Percentiles rank a stretch among this genome's conserved stretches.
Evolutionary conservation across 2,113 vertebrate genomes (phyloP).

Genomic region (Halichoeres trimaculatus): DNA sequence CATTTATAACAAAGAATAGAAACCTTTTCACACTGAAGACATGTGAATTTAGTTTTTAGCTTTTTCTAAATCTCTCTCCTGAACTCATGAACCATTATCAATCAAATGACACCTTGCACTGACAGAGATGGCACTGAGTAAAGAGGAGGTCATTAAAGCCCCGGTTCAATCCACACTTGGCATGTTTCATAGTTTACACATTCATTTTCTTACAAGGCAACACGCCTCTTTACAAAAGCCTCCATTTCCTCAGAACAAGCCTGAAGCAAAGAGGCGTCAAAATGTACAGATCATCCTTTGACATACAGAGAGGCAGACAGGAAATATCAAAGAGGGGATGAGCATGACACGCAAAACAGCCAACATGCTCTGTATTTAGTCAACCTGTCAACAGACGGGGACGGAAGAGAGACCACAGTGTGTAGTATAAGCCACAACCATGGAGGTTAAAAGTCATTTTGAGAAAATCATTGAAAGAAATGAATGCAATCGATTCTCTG

Average conservation of each 20-base stretch:
- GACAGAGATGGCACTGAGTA: background rate
- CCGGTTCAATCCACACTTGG: slow-evolving; percentile 38
- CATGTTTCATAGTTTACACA: slow-evolving; percentile 12
- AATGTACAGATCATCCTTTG: background rate
- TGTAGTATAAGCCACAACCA: no score
- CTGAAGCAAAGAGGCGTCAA: background rate
- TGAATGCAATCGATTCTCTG: no score
- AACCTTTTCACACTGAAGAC: background rate
- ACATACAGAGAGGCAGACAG: background rate
- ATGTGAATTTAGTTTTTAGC: background rate
- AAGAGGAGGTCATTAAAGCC: slow-evolving; percentile 24
- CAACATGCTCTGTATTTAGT: background rate
- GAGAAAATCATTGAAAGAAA: no score
- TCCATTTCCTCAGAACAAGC: background rate
- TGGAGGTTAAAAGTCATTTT: no score
- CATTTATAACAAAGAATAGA: background rate
- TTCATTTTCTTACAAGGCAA: slow-evolving; percentile 8
- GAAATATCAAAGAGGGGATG: background rate
- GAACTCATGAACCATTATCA: background rate
- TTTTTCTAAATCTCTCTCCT: slow-evolving; percentile 5
- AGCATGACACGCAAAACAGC: background rate
- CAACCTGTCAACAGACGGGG: background rate
- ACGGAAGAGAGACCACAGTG: no score
- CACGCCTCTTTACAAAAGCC: slow-evolving; percentile 2
- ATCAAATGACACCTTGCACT: background rate